A percentile compares a stretch with the other conserved stretches of the same genome.
These are phyloP conservation scores for Hyles lineata DNA, from an alignment of 2,888 invertebrate species.

Conservation along the genomic window DNA sequence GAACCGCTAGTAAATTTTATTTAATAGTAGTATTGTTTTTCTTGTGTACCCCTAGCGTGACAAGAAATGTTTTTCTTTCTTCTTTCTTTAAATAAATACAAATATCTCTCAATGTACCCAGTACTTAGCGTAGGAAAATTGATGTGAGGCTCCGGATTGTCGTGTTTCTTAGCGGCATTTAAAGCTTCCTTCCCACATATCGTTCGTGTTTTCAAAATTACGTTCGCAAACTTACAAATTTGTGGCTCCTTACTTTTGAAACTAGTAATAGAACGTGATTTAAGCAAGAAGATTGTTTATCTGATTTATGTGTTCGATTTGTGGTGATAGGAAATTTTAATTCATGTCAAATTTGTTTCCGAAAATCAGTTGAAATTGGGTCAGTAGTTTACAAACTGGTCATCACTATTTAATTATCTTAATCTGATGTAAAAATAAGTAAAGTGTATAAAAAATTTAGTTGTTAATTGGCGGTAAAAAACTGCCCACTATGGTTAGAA, in stretches of 20 bases:
- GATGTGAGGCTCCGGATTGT: conserved; percentile 54
- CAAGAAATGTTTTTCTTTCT: too few relatives aligned
- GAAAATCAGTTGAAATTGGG: too few relatives aligned
- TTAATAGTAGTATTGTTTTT: too few relatives aligned
- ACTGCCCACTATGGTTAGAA: too few relatives aligned
- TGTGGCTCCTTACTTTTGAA: conserved; percentile 6
- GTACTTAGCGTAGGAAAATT: conserved; percentile 44
- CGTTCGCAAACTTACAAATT: conserved; percentile 14
- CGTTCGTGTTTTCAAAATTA: conserved; percentile 37
- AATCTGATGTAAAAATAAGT: too few relatives aligned
- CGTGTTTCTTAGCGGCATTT: conserved; percentile 52
- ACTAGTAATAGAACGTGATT: conserved; percentile 1
- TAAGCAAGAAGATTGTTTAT: neutral
- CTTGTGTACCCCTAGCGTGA: too few relatives aligned
- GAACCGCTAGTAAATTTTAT: too few relatives aligned
- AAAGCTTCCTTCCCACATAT: conserved; percentile 47
- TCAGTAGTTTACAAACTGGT: too few relatives aligned
- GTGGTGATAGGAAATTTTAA: neutral
- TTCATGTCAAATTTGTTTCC: too few relatives aligned
- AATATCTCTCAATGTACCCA: conserved; percentile 15
- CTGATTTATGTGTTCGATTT: neutral
- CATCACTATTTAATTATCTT: too few relatives aligned
- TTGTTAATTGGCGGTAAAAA: too few relatives aligned
- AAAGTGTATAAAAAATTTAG: too few relatives aligned
- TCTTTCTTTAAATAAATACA: neutral